Evolutionary conservation across 2,113 vertebrate species (phyloP).

Genomic region (Cochlearius cochlearius): DNA sequence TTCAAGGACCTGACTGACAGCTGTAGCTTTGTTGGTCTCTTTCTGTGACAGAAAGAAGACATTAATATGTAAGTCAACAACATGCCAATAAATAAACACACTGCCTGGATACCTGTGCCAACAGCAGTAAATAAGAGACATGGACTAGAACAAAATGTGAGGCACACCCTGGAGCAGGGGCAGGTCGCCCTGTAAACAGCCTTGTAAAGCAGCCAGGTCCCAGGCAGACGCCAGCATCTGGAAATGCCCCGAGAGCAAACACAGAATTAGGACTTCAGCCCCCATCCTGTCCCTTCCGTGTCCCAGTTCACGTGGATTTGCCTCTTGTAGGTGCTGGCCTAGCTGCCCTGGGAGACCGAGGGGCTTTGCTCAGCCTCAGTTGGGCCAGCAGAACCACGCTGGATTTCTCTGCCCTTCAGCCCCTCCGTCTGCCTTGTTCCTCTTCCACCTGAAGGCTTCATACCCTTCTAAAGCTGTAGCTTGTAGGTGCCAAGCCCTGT

Average conservation of each 20-base stretch:
- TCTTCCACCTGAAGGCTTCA: background rate
- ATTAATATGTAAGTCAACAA: background rate
- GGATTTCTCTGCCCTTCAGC: background rate
- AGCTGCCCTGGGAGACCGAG: background rate
- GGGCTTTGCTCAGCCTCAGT: background rate
- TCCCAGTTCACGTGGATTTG: accelerated
- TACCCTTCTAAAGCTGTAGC: background rate
- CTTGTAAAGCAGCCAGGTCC: background rate
- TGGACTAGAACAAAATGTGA: background rate
- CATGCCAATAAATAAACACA: background rate
- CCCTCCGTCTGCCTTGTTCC: background rate
- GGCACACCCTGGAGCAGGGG: background rate
- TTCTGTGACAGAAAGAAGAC: background rate
- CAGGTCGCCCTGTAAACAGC: background rate
- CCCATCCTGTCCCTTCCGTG: background rate
- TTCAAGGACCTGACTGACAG: background rate
- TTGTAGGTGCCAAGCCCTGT: no score
- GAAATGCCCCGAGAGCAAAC: background rate
- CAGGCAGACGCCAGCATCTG: background rate
- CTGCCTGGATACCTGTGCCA: background rate
- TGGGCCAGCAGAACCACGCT: background rate
- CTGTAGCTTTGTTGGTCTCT: background rate
- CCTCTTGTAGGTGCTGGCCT: background rate
- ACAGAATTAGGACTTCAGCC: background rate
- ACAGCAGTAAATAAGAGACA: background rate